These are phyloP conservation scores for Drosophila erecta DNA, from an alignment of 1,140 invertebrate species.

Conservation along the genomic window DNA sequence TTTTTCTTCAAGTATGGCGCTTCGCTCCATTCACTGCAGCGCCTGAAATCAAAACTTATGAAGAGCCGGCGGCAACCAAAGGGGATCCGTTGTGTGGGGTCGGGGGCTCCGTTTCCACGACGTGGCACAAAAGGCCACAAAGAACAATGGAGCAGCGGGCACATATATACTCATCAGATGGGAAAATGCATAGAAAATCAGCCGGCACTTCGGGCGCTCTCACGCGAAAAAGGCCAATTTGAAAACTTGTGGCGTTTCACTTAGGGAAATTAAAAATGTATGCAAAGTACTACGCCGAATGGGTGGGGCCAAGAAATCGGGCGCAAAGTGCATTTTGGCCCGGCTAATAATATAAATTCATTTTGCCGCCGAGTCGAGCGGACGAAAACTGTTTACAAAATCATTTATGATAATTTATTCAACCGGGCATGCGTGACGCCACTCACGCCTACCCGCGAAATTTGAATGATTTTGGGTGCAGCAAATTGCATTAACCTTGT, in stretches of 20 bases:
- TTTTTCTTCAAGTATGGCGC: background rate
- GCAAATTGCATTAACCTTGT: slow-evolving; percentile 76
- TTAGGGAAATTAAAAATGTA: slow-evolving; percentile 78
- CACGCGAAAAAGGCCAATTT: slow-evolving; percentile 69
- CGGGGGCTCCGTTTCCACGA: slow-evolving; percentile 1
- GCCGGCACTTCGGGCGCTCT: slow-evolving; percentile 43
- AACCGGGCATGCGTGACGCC: slow-evolving; percentile 62
- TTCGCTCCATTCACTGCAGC: slow-evolving; percentile 4
- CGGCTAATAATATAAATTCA: slow-evolving; percentile 72
- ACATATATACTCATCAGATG: slow-evolving; percentile 46
- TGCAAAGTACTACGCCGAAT: slow-evolving; percentile 21
- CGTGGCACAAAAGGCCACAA: slow-evolving; percentile 59
- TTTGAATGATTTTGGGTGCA: slow-evolving; percentile 70
- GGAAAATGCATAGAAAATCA: slow-evolving; percentile 58
- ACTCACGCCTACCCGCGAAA: slow-evolving; percentile 18
- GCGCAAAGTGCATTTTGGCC: slow-evolving; percentile 37
- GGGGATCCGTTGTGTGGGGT: slow-evolving; percentile 12
- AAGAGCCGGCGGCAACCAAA: slow-evolving; percentile 50
- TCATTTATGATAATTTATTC: slow-evolving; percentile 80
- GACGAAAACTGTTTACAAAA: slow-evolving; percentile 49
- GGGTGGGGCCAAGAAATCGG: slow-evolving; percentile 7
- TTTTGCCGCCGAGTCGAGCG: slow-evolving; percentile 37
- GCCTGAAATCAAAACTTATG: slow-evolving; percentile 72
- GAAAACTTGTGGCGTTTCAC: slow-evolving; percentile 77
- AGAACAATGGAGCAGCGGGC: slow-evolving; percentile 59